These are phyloP conservation scores for Gadus macrocephalus DNA, from an alignment of 2,113 vertebrate species.

Conservation along the genomic window DNA sequence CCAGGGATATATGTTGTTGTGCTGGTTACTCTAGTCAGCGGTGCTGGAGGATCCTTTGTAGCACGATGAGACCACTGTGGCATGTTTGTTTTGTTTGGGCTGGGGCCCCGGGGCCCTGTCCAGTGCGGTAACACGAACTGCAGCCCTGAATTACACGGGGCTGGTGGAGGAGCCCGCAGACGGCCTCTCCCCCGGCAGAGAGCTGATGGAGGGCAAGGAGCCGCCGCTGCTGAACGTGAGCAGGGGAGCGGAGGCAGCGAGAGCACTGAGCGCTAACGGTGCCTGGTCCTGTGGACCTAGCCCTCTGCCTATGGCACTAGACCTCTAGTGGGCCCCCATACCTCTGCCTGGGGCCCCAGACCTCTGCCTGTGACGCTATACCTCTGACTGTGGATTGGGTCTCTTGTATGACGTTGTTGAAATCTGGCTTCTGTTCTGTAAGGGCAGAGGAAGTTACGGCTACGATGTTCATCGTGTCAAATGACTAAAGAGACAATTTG, in stretches of 20 bases:
- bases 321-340: not conserved
- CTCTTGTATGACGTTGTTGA: conserved; percentile 52
- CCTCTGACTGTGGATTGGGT: conserved; percentile 33
- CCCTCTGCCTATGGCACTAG: conserved; percentile 27
- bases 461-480: too few species aligned
- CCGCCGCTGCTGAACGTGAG: conserved; percentile 47
- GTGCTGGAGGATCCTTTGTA: conserved; percentile 16
- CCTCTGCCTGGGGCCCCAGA: too few species aligned
- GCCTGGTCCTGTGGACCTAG: conserved; percentile 46
- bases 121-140: conserved; percentile 41
- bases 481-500: too few species aligned
- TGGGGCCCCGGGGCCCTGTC: conserved; percentile 31
- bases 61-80: conserved; percentile 21
- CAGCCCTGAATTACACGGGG: conserved; percentile 16
- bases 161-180: conserved; percentile 18
- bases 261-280: conserved; percentile 61
- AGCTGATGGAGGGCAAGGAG: conserved; percentile 20
- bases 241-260: conserved; percentile 61
- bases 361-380: too few species aligned
- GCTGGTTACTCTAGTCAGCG: not conserved
- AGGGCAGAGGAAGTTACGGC: too few species aligned
- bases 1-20: too few species aligned
- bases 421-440: conserved; percentile 29
- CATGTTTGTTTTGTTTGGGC: conserved; percentile 47
- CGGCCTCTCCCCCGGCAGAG: conserved; percentile 32